Conservation (phyloP, 2,888 invertebrate genomes). For the Drosophila emarginata region DNA sequence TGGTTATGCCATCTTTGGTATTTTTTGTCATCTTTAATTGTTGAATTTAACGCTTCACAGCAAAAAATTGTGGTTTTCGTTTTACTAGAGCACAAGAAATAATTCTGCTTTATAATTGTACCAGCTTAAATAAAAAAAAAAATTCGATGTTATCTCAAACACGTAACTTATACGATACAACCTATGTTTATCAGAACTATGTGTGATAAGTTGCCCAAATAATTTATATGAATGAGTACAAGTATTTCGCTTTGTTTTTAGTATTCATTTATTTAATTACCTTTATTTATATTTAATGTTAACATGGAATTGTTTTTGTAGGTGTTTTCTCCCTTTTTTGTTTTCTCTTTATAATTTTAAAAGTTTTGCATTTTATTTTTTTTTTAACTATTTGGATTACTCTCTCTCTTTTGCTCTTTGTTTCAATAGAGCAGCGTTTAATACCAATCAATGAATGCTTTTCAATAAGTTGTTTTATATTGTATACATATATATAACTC, state of each 20-base stretch:
- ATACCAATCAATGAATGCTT: slow-evolving; percentile 61
- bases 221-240: background rate
- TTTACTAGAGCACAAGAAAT: background rate
- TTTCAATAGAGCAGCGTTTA: slow-evolving; percentile 55
- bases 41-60: no score
- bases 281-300: slow-evolving; percentile 81
- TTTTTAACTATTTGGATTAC: slow-evolving; percentile 52
- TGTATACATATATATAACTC: slow-evolving; percentile 48
- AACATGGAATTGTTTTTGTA: slow-evolving; percentile 82
- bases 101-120: background rate
- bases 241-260: slow-evolving; percentile 45
- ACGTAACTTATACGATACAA: no score
- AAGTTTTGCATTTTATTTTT: slow-evolving; percentile 63
- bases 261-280: slow-evolving; percentile 72
- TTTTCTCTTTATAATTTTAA: slow-evolving; percentile 54
- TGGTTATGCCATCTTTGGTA: slow-evolving; percentile 18
- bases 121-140: background rate
- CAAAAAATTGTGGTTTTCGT: background rate
- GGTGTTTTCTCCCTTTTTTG: slow-evolving; percentile 65
- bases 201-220: no score
- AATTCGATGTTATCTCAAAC: no score
- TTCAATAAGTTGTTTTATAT: slow-evolving; percentile 48
- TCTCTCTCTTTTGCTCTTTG: slow-evolving; percentile 4
- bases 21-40: background rate
- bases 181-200: no score